Conservation (phyloP, 2,113 vertebrate species). For the Corythoichthys haematopterus region DNA sequence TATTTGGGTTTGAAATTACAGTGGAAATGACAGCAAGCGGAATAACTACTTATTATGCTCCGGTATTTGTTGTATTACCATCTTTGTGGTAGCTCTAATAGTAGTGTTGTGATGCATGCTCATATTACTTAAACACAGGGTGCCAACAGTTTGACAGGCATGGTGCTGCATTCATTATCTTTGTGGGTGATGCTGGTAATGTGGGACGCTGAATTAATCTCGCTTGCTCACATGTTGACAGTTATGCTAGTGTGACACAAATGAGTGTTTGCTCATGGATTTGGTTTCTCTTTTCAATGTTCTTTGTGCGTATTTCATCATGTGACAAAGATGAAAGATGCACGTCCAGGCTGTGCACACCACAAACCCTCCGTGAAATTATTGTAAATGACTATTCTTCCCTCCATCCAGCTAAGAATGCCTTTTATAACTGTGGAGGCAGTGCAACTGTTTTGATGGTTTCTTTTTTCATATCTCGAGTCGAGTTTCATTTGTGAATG, state of each 20-base stretch:
- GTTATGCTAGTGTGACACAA: slow-evolving; percentile 45
- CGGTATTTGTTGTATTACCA: slow-evolving; percentile 21
- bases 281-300: slow-evolving; percentile 42
- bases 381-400: slow-evolving; percentile 13
- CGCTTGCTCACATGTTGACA: slow-evolving; percentile 31
- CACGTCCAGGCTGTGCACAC: slow-evolving; percentile 18
- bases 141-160: slow-evolving; percentile 43
- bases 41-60: slow-evolving; percentile 9
- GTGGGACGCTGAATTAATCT: slow-evolving; percentile 48
- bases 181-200: slow-evolving; percentile 43
- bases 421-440: neutral
- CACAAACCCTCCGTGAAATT: slow-evolving; percentile 25
- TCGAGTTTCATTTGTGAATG: slow-evolving; percentile 34
- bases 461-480: slow-evolving; percentile 6
- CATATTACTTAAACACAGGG: slow-evolving; percentile 43
- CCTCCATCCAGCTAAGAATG: slow-evolving; percentile 10
- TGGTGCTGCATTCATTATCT: slow-evolving; percentile 47
- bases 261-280: slow-evolving; percentile 44
- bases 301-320: slow-evolving; percentile 32
- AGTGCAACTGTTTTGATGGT: slow-evolving; percentile 2
- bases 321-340: slow-evolving; percentile 36
- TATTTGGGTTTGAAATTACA: slow-evolving; percentile 29
- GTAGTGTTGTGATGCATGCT: slow-evolving; percentile 36
- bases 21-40: slow-evolving; percentile 17
- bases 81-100: slow-evolving; percentile 35